Percentiles rank a stretch among this genome's conserved stretches.
phyloP scores from a whole-genome alignment of 2,888 invertebrate genomes.

The Physocephala rufipes region DNA sequence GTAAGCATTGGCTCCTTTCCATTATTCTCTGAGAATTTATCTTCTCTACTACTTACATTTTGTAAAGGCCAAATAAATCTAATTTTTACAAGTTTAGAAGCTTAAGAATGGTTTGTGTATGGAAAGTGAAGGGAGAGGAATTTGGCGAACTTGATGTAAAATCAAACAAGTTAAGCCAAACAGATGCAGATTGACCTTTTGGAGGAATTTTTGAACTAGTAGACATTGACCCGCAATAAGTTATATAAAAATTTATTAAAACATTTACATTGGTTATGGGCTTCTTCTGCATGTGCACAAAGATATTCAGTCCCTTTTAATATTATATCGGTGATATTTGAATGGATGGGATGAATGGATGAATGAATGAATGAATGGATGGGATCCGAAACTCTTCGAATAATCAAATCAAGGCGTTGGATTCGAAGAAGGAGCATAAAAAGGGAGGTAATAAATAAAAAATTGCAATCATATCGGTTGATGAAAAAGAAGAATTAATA shows the following conservation, averaged over 20 bases:
- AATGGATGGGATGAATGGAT: not conserved
- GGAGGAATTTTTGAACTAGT: constrained; percentile 7
- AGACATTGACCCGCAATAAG: not conserved
- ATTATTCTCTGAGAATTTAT: constrained; percentile 9
- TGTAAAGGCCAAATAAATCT: constrained; percentile 12
- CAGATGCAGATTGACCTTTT: not conserved
- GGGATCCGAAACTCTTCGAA: not conserved
- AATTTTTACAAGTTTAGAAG: constrained; percentile 17
- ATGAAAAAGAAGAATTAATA: too few species aligned
- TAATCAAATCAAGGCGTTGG: not conserved
- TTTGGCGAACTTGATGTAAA: not conserved
- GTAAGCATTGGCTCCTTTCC: constrained; percentile 2
- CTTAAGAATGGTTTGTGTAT: not conserved
- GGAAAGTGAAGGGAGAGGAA: not conserved
- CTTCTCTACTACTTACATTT: too few species aligned
- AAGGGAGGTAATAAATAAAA: too few species aligned
- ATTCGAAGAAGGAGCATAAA: too few species aligned
- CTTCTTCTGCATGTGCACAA: too few species aligned
- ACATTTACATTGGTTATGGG: not conserved
- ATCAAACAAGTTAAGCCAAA: not conserved
- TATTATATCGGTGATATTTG: not conserved
- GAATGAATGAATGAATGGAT: not conserved
- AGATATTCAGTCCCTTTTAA: too few species aligned
- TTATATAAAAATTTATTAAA: constrained; percentile 11
- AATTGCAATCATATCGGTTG: too few species aligned